These are phyloP conservation scores for Chitala chitala DNA, from an alignment of 2,113 vertebrate species.

Conservation along the genomic window DNA sequence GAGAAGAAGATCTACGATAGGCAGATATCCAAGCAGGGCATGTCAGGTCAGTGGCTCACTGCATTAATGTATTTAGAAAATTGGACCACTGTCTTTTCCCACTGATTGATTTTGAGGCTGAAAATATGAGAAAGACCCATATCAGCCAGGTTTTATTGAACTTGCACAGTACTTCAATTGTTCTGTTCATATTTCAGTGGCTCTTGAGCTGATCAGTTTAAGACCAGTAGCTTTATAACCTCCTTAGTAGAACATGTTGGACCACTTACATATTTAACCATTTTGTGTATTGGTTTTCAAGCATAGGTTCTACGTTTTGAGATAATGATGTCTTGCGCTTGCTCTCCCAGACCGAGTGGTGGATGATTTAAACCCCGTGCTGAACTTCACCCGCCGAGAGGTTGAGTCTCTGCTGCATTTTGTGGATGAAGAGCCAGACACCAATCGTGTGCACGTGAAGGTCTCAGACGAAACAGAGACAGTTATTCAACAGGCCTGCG, in stretches of 20 bases:
- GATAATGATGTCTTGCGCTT: not conserved
- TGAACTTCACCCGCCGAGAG: constrained; percentile 92
- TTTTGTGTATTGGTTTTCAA: too few species aligned
- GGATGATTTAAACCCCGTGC: constrained; percentile 92
- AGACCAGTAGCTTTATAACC: too few species aligned
- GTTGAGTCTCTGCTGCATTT: constrained; percentile 98
- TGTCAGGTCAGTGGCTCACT: constrained; percentile 76
- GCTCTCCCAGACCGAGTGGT: constrained; percentile 83
- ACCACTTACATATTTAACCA: too few species aligned
- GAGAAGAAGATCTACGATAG: constrained; percentile 99
- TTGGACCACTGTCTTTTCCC: too few species aligned
- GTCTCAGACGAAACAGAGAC: constrained; percentile 63
- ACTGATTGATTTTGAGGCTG: not conserved
- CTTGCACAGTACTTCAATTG: not conserved
- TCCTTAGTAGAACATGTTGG: too few species aligned
- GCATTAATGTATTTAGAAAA: not conserved
- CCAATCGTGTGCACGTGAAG: constrained; percentile 49
- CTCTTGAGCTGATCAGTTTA: too few species aligned
- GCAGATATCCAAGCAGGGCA: constrained; percentile 97
- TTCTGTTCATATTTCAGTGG: not conserved
- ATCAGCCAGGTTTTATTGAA: not conserved
- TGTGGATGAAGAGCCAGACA: constrained; percentile 86
- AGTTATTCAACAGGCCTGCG: constrained; percentile 79
- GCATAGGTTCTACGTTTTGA: too few species aligned
- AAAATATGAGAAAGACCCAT: not conserved